Evolutionary conservation across 1,140 invertebrate species (phyloP), one percentile per base, ranked within the genome.

Genomic region (Neocloeon triangulifer): DNA sequence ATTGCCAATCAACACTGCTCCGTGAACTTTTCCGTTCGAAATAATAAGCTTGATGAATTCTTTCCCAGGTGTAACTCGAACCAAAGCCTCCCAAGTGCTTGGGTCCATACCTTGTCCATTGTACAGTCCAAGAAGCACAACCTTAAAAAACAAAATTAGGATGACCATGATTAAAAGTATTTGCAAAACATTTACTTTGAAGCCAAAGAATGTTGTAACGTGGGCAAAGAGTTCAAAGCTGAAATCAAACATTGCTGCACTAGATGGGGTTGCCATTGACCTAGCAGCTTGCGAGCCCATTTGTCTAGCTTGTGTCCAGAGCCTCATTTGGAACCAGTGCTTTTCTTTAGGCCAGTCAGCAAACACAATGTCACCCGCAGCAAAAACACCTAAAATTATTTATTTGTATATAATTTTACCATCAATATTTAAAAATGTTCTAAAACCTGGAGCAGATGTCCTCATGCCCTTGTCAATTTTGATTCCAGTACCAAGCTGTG

Each of bases 201-300:
- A 86, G 2, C 84, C 85, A 59, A 96, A 97, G 45, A 98, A 79
- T 38, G 68, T 73, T 4, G 94, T 99, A 1, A 89, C 79, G 56
- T 98, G 94, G 1, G 88, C 73, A 49, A 98, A 98, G 12, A 97
- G 48, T 56, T 99, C 92, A 58, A 98, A 98, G 51, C 82, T 88
- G 53, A 95, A 91, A 51, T 95, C 88, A 56, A 77, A 70, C 20
- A 72, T 52, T 18, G 19, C 35, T 30, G 21, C 23, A 21, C 50
- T 58, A 2, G 62, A 43, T 29, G 55, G 56, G 2, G 67, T 69
- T 37, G 68, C 60, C 81, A 99, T 96, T 36, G 74, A 73, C 50
- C 84, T 79, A 1, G 82, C 89, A 10, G 79, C 85, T 60, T 91
- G 94, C 25, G 64, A 61, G 8, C 91, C 94, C 91, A 97, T 97